Evolutionary conservation across 2,113 vertebrate genomes (phyloP), one percentile per base, ranked within the genome.

Genomic region (Saguinus imperator): DNA sequence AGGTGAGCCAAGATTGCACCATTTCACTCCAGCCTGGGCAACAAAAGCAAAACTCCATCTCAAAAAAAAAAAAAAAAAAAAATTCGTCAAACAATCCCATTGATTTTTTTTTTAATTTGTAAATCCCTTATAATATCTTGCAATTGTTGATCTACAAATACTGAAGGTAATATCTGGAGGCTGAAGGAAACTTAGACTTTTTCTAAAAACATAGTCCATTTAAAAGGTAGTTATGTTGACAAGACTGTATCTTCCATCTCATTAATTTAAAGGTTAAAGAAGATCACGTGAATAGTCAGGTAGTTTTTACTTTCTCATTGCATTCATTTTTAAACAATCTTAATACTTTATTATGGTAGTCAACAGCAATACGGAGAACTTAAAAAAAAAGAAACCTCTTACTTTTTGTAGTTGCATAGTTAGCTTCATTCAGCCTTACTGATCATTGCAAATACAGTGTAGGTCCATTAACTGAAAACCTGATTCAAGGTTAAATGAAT

Each of bases 401-500:
- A 85, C 95, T 98, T 98, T 97, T 92, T 95, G 32, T 95, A 97
- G 98, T 98, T 96, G 94, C 16, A 96, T 96, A 66, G 92, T 97
- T 97, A 94, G 82, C 85, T 96, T 98, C 72, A 95, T 98, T 97
- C 87, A 97, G 81, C 96, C 61, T 93, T 96, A 97, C 92, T 90
- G 80, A 98, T 98, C 88, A 97, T 94, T 98, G 98, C 94, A 98
- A 64, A 97, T 95, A 96, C 45, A 96, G 29, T 98, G 94, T 97
- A 97, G 84, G 91, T 98, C 97, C 97, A 97, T 98, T 98, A 98
- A 97, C 97, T 94, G 93, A 90, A 97, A 98, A 98, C 93, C 91
- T 96, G 88, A 82, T 95, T 94, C 58, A 77, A 50, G 98, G 80
- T 97, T 97, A 96, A 77, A 80, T 88, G 94, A 98, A 96, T 97